Conservation (phyloP, 2,113 vertebrate genomes). For the Edolisoma coerulescens region DNA sequence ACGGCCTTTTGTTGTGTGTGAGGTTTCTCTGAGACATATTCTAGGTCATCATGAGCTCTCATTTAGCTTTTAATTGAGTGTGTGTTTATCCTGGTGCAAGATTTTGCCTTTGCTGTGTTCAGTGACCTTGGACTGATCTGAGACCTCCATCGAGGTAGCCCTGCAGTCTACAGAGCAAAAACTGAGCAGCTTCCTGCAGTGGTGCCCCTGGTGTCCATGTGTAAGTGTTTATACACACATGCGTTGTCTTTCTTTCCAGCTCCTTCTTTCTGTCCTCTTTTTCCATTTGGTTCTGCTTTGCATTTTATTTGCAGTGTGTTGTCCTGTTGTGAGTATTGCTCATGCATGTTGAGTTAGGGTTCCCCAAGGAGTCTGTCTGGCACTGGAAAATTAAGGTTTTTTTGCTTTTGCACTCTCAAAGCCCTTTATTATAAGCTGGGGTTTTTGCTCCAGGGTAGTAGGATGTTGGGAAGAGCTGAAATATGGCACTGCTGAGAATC, state of each 20-base stretch:
- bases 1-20: accelerated
- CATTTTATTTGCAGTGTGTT: conserved; percentile 20
- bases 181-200: neutral
- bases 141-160: neutral
- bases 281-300: conserved; percentile 49
- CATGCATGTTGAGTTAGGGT: conserved; percentile 34
- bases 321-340: conserved; percentile 44
- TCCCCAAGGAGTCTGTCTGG: conserved; percentile 14
- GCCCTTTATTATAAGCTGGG: neutral
- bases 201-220: neutral
- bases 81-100: neutral
- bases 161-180: neutral
- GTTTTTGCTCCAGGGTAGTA: neutral
- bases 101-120: neutral
- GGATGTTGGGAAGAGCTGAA: conserved; percentile 17
- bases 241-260: neutral
- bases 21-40: neutral
- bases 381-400: neutral
- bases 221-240: neutral
- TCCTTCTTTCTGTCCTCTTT: neutral
- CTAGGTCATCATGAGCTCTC: neutral
- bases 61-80: neutral
- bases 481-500: neutral
- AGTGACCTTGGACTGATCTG: neutral
- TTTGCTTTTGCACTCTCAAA: conserved; percentile 4